phyloP scores from a whole-genome alignment of 2,113 vertebrate genomes.

The Corydoras sp. region DNA sequence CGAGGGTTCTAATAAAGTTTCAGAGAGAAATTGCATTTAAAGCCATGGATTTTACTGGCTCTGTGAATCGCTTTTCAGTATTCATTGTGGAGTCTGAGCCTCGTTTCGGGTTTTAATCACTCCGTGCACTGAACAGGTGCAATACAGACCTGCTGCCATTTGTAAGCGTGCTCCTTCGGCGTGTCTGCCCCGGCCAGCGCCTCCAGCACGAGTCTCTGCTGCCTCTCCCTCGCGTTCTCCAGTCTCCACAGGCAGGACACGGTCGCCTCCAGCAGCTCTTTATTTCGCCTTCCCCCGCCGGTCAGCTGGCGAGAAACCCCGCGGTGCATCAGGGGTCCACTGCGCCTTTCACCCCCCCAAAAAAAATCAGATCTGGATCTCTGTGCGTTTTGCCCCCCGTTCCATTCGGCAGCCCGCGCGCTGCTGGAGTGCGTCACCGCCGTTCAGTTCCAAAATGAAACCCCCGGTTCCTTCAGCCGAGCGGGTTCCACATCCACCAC shows the following conservation, averaged over 20 bases:
- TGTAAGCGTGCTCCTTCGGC: slow-evolving; percentile 56
- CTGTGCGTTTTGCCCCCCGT: not conserved
- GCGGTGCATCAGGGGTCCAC: not conserved
- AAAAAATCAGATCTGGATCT: not conserved
- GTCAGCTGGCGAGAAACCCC: not conserved
- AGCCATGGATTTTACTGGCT: no score
- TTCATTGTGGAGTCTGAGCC: no score
- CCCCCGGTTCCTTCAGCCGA: not conserved
- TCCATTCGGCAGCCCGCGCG: no score
- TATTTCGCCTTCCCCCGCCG: not conserved
- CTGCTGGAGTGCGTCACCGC: no score
- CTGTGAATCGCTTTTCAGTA: no score
- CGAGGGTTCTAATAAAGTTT: no score
- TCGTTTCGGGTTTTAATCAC: no score
- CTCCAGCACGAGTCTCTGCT: not conserved
- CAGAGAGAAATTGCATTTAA: no score
- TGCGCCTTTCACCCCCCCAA: not conserved
- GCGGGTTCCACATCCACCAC: no score
- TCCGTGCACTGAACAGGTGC: not conserved
- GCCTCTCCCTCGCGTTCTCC: not conserved
- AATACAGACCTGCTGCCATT: not conserved
- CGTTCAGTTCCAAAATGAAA: no score
- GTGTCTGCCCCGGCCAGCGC: not conserved
- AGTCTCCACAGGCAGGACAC: not conserved
- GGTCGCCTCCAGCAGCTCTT: not conserved